phyloP scores from a whole-genome alignment of 2,888 invertebrate genomes.

The Tipula unca region DNA sequence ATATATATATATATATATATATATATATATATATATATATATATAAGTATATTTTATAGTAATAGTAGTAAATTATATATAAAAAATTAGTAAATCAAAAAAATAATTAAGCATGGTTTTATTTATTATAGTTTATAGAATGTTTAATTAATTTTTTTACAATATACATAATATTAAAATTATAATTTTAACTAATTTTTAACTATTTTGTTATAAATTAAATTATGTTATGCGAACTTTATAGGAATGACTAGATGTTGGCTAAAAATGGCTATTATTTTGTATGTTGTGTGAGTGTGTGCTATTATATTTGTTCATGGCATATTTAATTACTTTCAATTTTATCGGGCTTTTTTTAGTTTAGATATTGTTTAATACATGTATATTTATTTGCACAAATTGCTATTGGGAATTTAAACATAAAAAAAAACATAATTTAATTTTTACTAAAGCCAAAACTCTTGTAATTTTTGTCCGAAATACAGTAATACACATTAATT shows the following conservation, averaged over 20 bases:
- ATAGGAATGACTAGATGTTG: not conserved
- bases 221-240: not conserved
- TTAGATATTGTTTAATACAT: not conserved
- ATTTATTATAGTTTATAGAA: not conserved
- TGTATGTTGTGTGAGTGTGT: not conserved
- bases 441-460: not conserved
- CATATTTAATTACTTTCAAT: not conserved
- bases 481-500: not conserved
- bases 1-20: too few relatives aligned
- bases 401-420: not conserved
- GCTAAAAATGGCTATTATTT: slow-evolving; percentile 14
- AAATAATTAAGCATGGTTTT: not conserved
- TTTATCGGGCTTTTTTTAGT: not conserved
- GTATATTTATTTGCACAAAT: not conserved
- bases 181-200: not conserved
- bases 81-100: not conserved
- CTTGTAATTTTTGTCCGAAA: not conserved
- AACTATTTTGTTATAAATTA: not conserved
- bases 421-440: not conserved
- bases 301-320: not conserved
- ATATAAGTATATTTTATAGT: too few relatives aligned
- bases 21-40: too few relatives aligned
- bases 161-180: not conserved
- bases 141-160: not conserved
- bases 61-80: not conserved